Conservation (phyloP, 1,140 invertebrate species). For the Glomeris maerens region DNA sequence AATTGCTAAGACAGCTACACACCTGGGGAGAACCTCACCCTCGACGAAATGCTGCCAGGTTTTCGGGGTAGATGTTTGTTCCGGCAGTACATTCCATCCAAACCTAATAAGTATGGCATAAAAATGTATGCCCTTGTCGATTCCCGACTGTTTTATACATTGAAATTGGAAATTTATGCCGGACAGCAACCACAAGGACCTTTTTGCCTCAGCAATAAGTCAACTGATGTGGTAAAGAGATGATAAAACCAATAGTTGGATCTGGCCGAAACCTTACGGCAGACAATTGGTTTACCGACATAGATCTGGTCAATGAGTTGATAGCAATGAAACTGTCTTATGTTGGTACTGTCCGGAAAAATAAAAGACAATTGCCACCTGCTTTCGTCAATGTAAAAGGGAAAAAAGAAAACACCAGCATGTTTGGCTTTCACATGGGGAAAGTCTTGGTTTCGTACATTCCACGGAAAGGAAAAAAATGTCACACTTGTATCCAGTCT, state of each 20-base stretch:
- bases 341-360: slow-evolving; percentile 32
- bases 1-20: neutral
- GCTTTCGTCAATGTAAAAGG: slow-evolving; percentile 15
- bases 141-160: neutral
- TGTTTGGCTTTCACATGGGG: slow-evolving; percentile 16
- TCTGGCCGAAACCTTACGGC: slow-evolving; percentile 17
- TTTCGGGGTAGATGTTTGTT: slow-evolving; percentile 35
- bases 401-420: slow-evolving; percentile 21
- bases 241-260: slow-evolving; percentile 3
- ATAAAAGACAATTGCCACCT: slow-evolving; percentile 30
- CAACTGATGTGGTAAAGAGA: slow-evolving; percentile 12
- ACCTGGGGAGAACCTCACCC: slow-evolving; percentile 10
- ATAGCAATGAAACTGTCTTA: slow-evolving; percentile 18
- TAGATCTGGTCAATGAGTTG: slow-evolving; percentile 13
- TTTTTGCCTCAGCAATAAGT: slow-evolving; percentile 8
- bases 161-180: slow-evolving; percentile 22
- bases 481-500: too few species aligned
- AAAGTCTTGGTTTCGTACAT: slow-evolving; percentile 27
- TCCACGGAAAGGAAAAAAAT: slow-evolving; percentile 11
- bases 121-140: slow-evolving; percentile 6
- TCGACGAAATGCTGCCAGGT: slow-evolving; percentile 36
- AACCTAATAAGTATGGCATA: slow-evolving; percentile 34
- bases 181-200: slow-evolving; percentile 3
- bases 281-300: slow-evolving; percentile 19
- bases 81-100: slow-evolving; percentile 34